Conservation (phyloP, 2,888 invertebrate genomes). For the Drosophila neonasuta region DNA sequence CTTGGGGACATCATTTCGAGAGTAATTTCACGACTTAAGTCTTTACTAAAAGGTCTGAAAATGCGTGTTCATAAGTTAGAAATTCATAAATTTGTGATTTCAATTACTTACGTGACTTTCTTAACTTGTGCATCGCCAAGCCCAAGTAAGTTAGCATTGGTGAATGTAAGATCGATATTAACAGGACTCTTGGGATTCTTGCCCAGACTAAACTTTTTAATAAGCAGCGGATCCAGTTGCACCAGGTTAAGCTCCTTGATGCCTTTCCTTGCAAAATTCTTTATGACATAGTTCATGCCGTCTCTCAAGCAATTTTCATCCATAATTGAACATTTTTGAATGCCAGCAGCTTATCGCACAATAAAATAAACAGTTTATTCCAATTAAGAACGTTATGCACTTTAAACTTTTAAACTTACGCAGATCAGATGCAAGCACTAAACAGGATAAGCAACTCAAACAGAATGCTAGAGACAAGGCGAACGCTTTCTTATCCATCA, state of each 20-base stretch:
- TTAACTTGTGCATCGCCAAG: constrained; percentile 53
- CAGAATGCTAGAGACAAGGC: constrained; percentile 30
- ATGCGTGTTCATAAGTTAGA: background rate
- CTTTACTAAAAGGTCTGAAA: constrained; percentile 67
- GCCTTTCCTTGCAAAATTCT: constrained; percentile 60
- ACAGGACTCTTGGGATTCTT: constrained; percentile 78
- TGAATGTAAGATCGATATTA: constrained; percentile 76
- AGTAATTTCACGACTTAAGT: constrained; percentile 53
- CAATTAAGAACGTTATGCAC: background rate
- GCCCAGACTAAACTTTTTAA: constrained; percentile 70
- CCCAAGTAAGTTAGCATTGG: constrained; percentile 73
- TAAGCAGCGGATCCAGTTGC: constrained; percentile 77
- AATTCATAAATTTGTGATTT: too few species aligned
- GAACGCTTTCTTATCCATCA: constrained; percentile 27
- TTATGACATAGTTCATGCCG: constrained; percentile 52
- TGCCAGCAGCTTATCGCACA: constrained; percentile 43
- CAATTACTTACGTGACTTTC: constrained; percentile 59
- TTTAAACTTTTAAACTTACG: constrained; percentile 43
- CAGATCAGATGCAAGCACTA: constrained; percentile 33
- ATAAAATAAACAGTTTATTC: background rate
- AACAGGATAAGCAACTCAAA: constrained; percentile 8
- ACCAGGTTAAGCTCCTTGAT: constrained; percentile 71
- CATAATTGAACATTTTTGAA: constrained; percentile 53
- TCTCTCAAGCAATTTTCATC: constrained; percentile 61
- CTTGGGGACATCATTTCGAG: constrained; percentile 64